phyloP scores from a whole-genome alignment of 2,888 invertebrate genomes.

The Hemistola chrysoprasaria region DNA sequence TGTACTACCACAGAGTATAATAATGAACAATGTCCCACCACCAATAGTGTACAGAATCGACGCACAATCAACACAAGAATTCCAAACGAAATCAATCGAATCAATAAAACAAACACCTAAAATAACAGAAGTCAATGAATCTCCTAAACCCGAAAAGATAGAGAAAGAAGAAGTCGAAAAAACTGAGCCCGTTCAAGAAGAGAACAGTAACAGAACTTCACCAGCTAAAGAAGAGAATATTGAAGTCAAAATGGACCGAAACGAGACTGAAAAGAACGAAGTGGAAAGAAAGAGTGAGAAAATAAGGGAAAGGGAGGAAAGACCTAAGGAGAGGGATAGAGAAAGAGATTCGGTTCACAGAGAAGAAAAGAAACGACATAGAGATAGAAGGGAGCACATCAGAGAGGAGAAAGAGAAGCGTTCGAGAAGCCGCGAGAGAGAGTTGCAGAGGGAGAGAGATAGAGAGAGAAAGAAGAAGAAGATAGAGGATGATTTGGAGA shows the following conservation, averaged over 20 bases:
- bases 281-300: slow-evolving; percentile 27
- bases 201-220: slow-evolving; percentile 20
- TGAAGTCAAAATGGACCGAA: slow-evolving; percentile 6
- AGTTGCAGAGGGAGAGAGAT: slow-evolving; percentile 41
- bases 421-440: slow-evolving; percentile 40
- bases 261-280: no score
- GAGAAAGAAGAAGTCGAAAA: slow-evolving; percentile 25
- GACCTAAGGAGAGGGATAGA: slow-evolving; percentile 22
- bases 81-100: slow-evolving; percentile 41
- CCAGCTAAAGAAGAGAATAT: slow-evolving; percentile 15
- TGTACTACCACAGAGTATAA: slow-evolving; percentile 28
- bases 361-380: slow-evolving; percentile 53
- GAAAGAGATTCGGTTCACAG: slow-evolving; percentile 32
- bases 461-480: slow-evolving; percentile 41
- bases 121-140: slow-evolving; percentile 34
- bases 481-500: slow-evolving; percentile 51
- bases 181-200: slow-evolving; percentile 17
- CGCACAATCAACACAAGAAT: slow-evolving; percentile 41
- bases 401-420: slow-evolving; percentile 52
- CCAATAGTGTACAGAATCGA: slow-evolving; percentile 66
- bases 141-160: slow-evolving; percentile 30
- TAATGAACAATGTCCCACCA: slow-evolving; percentile 46
- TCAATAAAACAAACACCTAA: slow-evolving; percentile 20
- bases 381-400: slow-evolving; percentile 50
- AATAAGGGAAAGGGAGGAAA: slow-evolving; percentile 16